A percentile compares a stretch with the other conserved stretches of the same genome.
Conservation (phyloP, 2,888 invertebrate species). For the Cosmia pyralina region DNA sequence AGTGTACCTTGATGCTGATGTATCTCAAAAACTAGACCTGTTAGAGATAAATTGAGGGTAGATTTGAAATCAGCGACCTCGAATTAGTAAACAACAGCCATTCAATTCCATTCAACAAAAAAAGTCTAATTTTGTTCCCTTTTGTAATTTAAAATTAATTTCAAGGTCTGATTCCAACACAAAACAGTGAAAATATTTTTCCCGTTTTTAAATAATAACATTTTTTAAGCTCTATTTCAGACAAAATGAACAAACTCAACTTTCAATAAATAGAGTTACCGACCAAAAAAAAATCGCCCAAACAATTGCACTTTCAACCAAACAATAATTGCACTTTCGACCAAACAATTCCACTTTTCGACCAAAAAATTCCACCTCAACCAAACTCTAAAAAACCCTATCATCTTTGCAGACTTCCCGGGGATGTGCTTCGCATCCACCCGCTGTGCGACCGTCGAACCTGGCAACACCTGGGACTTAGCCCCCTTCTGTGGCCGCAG, state of each 20-base stretch:
- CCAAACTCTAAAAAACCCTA: constrained; percentile 1
- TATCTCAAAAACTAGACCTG: too few species aligned
- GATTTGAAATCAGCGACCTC: too few species aligned
- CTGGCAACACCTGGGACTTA: constrained; percentile 95
- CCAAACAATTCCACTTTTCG: neutral
- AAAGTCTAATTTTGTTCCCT: too few species aligned
- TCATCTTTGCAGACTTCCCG: constrained; percentile 92
- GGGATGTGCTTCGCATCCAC: constrained; percentile 98
- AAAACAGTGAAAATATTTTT: neutral
- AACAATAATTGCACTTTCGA: neutral
- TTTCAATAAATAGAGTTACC: neutral
- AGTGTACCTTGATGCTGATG: too few species aligned
- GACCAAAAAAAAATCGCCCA: neutral
- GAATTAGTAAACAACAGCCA: too few species aligned
- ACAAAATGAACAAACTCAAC: neutral
- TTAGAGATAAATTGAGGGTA: too few species aligned
- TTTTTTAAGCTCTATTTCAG: neutral
- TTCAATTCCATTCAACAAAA: too few species aligned
- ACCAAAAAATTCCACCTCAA: neutral
- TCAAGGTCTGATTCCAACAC: neutral
- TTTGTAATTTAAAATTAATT: too few species aligned
- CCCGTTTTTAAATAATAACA: too few species aligned
- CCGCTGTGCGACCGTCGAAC: constrained; percentile 96
- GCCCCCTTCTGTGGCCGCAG: constrained; percentile 97
- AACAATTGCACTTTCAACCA: neutral